Evolutionary conservation across 2,888 invertebrate genomes (phyloP).

Genomic region (Galerucella calmariensis): DNA sequence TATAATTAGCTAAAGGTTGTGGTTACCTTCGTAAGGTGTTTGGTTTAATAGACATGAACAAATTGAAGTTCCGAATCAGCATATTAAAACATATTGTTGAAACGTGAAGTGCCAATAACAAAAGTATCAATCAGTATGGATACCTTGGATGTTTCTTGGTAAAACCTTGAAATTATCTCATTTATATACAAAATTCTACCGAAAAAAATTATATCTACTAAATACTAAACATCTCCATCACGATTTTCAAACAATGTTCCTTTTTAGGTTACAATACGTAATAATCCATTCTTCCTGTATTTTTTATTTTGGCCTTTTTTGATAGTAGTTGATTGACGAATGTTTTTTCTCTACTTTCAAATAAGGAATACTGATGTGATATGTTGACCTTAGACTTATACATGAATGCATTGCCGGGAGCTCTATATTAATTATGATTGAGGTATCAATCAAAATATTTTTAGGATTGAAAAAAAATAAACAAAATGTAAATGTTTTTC

Average conservation of each 20-base stretch:
- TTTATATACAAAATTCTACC: not conserved
- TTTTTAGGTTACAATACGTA: slow-evolving; percentile 13
- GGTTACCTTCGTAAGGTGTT: not conserved
- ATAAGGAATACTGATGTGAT: slow-evolving; percentile 9
- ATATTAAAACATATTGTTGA: not conserved
- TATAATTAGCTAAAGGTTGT: not conserved
- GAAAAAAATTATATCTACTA: not conserved
- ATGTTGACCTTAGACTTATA: slow-evolving; percentile 5
- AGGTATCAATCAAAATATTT: slow-evolving; percentile 1
- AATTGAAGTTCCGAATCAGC: not conserved
- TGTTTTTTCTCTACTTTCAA: not conserved
- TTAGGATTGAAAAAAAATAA: not conserved
- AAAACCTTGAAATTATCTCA: slow-evolving; percentile 12
- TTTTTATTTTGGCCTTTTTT: not conserved
- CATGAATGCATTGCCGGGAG: not conserved
- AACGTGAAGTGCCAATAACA: slow-evolving; percentile 1
- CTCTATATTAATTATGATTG: not conserved
- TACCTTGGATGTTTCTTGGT: not conserved
- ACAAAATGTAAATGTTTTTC: not conserved
- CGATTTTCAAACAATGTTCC: slow-evolving; percentile 6
- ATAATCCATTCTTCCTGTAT: slow-evolving; percentile 5
- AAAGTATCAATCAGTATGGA: not conserved
- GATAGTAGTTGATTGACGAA: not conserved
- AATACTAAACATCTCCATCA: slow-evolving; percentile 10
- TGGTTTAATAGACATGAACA: slow-evolving; percentile 1